Conservation (phyloP, 1,140 invertebrate species). For the Procambarus virginalis region DNA sequence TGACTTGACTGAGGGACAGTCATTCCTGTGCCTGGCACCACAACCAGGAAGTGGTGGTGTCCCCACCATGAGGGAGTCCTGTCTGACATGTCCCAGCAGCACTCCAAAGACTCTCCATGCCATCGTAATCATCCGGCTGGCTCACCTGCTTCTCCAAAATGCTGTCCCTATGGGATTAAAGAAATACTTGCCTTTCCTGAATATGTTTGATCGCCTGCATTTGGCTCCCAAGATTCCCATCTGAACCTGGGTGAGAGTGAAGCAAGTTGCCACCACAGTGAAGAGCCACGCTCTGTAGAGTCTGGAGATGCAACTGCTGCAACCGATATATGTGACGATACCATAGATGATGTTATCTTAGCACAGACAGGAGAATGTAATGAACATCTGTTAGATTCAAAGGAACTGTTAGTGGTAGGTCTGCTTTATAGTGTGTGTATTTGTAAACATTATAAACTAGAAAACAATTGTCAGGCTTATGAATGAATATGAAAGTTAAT, state of each 20-base stretch:
- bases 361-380: conserved; percentile 17
- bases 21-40: background rate
- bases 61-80: background rate
- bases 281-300: background rate
- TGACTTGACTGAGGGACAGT: no score
- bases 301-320: background rate
- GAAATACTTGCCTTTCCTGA: conserved; percentile 17
- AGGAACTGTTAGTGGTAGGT: conserved; percentile 24
- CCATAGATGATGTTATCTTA: conserved; percentile 32
- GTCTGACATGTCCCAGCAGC: background rate
- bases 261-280: background rate
- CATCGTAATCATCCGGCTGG: conserved; percentile 11
- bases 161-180: conserved; percentile 19
- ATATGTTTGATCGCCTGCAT: background rate
- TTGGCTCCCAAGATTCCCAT: background rate
- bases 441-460: no score
- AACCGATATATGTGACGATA: background rate
- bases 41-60: background rate
- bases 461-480: no score
- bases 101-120: conserved; percentile 20
- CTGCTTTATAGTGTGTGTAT: no score
- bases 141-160: conserved; percentile 12
- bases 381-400: conserved; percentile 16
- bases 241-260: background rate
- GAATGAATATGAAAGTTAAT: no score